phyloP scores from a whole-genome alignment of 2,888 invertebrate genomes.

The Trypoxylon attenuatum region DNA sequence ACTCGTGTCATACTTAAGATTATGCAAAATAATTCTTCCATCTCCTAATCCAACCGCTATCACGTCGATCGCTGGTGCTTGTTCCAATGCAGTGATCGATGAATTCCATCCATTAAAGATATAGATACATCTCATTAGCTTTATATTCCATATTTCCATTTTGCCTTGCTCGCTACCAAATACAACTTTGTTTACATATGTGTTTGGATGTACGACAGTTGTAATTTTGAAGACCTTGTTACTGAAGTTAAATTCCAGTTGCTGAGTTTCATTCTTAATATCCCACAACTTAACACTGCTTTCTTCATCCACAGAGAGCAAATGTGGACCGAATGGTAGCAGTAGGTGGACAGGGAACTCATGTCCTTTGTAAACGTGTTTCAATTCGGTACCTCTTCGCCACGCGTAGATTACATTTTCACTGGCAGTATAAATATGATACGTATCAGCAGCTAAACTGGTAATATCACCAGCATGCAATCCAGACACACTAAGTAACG shows the following conservation, averaged over 20 bases:
- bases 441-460: conserved; percentile 85
- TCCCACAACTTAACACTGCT: conserved; percentile 90
- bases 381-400: conserved; percentile 89
- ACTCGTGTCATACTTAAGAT: conserved; percentile 88
- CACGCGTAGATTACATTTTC: conserved; percentile 89
- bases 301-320: conserved; percentile 88
- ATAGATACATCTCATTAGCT: conserved; percentile 84
- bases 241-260: conserved; percentile 82
- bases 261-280: conserved; percentile 83
- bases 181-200: conserved; percentile 95
- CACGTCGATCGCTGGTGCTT: conserved; percentile 95
- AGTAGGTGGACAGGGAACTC: conserved; percentile 83
- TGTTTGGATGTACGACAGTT: conserved; percentile 91
- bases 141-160: conserved; percentile 93
- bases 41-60: conserved; percentile 89
- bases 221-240: conserved; percentile 85
- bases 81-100: conserved; percentile 84
- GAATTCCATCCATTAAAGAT: conserved; percentile 86
- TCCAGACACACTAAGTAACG: conserved; percentile 88
- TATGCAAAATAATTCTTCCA: conserved; percentile 90
- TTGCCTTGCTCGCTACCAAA: conserved; percentile 90
- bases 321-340: conserved; percentile 89
- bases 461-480: conserved; percentile 87
- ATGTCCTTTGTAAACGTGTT: conserved; percentile 88
- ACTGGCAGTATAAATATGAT: conserved; percentile 86